Base-by-base conservation (phyloP, 37 sponge, comb jelly and placozoan species). In the Petrosia ficiformis region DNA sequence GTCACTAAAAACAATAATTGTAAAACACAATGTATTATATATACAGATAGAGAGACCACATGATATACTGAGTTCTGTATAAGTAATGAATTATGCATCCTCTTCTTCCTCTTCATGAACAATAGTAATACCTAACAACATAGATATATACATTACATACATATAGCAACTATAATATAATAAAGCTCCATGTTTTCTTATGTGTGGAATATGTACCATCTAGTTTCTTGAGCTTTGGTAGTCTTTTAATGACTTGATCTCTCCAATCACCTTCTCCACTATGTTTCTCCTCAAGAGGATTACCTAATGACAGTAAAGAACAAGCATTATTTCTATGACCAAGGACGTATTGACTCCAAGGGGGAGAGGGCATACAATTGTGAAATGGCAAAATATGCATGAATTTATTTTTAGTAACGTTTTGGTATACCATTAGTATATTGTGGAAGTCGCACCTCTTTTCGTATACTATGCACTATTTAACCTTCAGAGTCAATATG, bases 261-360 rank as follows among this genome's bases (percentile, higher is more conserved):
- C 96, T 79, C 98, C 98, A 97, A 65, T 88, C 92, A 21, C 83
- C 84, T 24, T 97, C 98, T 42, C 76, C 42, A 10, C 82, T 74
- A 79, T 95, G 93, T 58, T 95, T 97, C 81, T 97, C 98, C 58
- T 94, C 91, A n/a, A 97, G 69, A 11, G 98, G 98, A 74, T 97
- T 97, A 44, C 90, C 90, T 90, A 44, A 58, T n/a, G 60, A 54
- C 52, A 43, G 58, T 24, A 71, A 29, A 42, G 14, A 25, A 25
- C 43, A 14, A 39, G 38, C 33, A 52, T 37, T 16, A 16, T 48
- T 48, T 48, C 54, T 19, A 10, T 48, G 54, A 48, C n/a, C n/a
- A n/a, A n/a, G n/a, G n/a, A n/a, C n/a, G n/a, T n/a, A n/a, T n/a
- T n/a, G n/a, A n/a, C n/a, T n/a, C n/a, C n/a, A n/a, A n/a, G n/a